phyloP scores from a whole-genome alignment of 2,888 invertebrate genomes.

The Proisotoma minuta region DNA sequence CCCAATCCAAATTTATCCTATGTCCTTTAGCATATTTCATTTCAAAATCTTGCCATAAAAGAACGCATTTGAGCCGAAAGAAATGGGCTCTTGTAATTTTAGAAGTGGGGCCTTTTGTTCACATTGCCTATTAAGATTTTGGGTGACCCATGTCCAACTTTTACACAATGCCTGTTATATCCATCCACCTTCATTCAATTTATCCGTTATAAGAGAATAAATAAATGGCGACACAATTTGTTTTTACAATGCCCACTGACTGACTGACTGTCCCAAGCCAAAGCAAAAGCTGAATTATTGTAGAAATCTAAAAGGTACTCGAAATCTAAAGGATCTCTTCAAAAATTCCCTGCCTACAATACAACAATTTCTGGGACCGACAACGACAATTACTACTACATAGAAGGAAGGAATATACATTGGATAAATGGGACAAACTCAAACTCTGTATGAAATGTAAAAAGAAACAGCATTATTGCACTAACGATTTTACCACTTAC shows the following conservation, averaged over 20 bases:
- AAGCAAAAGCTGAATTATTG: too few species aligned
- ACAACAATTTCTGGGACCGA: not conserved
- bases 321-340: not conserved
- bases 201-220: not conserved
- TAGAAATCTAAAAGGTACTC: not conserved
- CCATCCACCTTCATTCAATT: not conserved
- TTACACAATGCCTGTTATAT: not conserved
- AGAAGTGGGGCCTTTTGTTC: slow-evolving; percentile 9
- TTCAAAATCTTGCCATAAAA: not conserved
- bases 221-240: not conserved
- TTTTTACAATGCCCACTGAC: too few species aligned
- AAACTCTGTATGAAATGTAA: not conserved
- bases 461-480: too few species aligned
- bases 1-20: not conserved
- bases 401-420: too few species aligned
- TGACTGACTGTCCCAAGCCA: too few species aligned
- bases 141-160: slow-evolving; percentile 6
- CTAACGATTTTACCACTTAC: too few species aligned
- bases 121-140: not conserved
- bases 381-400: not conserved
- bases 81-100: slow-evolving; percentile 10
- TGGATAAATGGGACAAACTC: not conserved
- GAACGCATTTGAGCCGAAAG: not conserved
- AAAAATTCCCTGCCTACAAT: not conserved
- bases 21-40: not conserved